phyloP scores from a whole-genome alignment of 2,797 vertebrate genomes.

The Geotrypetes seraphini region DNA sequence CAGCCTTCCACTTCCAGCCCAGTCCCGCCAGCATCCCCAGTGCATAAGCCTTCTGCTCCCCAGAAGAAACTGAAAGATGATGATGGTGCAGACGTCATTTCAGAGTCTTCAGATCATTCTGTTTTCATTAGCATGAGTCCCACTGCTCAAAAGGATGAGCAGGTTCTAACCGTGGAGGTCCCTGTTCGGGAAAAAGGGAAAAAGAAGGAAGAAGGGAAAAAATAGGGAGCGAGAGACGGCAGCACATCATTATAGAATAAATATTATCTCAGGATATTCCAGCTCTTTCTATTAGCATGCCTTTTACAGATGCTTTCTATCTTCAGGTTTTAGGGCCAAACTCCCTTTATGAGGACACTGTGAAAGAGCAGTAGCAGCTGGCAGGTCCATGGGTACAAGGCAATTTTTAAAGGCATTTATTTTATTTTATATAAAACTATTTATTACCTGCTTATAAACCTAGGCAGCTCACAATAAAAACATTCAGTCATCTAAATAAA shows the following conservation, averaged over 20 bases:
- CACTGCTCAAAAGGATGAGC: slow-evolving; percentile 32
- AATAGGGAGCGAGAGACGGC: neutral
- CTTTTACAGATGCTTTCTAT: too few species aligned
- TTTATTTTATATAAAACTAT: too few species aligned
- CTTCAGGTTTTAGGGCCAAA: too few species aligned
- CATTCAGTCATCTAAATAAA: too few species aligned
- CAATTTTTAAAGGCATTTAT: too few species aligned
- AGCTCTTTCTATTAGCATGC: too few species aligned
- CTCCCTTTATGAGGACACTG: too few species aligned
- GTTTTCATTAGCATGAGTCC: slow-evolving; percentile 59
- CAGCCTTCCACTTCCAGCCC: slow-evolving; percentile 48
- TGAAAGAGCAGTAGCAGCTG: too few species aligned
- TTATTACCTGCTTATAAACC: too few species aligned
- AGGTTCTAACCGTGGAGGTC: slow-evolving; percentile 64
- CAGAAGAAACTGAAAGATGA: neutral
- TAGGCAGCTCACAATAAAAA: too few species aligned
- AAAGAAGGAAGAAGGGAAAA: slow-evolving; percentile 1
- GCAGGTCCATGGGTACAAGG: too few species aligned
- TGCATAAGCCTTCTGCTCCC: slow-evolving; percentile 39
- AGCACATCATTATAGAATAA: neutral
- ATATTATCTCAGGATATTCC: too few species aligned
- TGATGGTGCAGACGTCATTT: slow-evolving; percentile 10
- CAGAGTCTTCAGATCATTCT: slow-evolving; percentile 46
- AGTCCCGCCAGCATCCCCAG: slow-evolving; percentile 42
- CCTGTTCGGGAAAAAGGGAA: neutral